phyloP scores from a whole-genome alignment of 1,140 invertebrate genomes.

The Polyergus mexicanus region DNA sequence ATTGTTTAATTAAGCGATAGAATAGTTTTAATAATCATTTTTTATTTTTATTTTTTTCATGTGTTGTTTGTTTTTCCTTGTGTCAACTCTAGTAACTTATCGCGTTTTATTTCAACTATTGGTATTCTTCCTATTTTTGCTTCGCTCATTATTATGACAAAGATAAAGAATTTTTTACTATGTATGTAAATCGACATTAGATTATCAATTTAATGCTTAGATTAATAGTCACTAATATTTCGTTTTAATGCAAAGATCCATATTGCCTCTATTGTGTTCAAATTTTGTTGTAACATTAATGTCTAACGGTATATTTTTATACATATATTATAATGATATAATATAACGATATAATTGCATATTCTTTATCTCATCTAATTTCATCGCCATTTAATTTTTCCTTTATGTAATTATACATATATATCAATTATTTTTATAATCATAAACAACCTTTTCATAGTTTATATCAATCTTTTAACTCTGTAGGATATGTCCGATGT shows the following conservation, averaged over 20 bases:
- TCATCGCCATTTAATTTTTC: constrained; percentile 55
- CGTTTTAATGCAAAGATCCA: constrained; percentile 45
- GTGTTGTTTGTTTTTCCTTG: constrained; percentile 73
- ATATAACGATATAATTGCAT: constrained; percentile 57
- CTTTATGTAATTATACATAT: neutral
- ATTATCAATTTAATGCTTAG: constrained; percentile 21
- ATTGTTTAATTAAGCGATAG: constrained; percentile 79
- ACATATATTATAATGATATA: constrained; percentile 60
- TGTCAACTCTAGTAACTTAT: constrained; percentile 53
- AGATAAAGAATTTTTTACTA: constrained; percentile 4
- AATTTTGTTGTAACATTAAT: constrained; percentile 55
- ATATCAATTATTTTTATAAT: constrained; percentile 1
- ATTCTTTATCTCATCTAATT: constrained; percentile 37
- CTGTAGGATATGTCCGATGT: constrained; percentile 21
- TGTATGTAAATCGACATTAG: constrained; percentile 7
- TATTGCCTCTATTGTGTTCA: constrained; percentile 59
- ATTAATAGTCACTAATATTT: constrained; percentile 46
- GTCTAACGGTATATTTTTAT: constrained; percentile 57
- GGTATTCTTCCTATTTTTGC: neutral
- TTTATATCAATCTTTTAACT: constrained; percentile 31
- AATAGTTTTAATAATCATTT: constrained; percentile 82
- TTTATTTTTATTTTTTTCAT: constrained; percentile 81
- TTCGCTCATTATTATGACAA: constrained; percentile 8
- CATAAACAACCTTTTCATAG: neutral
- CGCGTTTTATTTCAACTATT: neutral